Conservation (phyloP, 1,140 invertebrate species). For the Drosophila nigrodunni region DNA sequence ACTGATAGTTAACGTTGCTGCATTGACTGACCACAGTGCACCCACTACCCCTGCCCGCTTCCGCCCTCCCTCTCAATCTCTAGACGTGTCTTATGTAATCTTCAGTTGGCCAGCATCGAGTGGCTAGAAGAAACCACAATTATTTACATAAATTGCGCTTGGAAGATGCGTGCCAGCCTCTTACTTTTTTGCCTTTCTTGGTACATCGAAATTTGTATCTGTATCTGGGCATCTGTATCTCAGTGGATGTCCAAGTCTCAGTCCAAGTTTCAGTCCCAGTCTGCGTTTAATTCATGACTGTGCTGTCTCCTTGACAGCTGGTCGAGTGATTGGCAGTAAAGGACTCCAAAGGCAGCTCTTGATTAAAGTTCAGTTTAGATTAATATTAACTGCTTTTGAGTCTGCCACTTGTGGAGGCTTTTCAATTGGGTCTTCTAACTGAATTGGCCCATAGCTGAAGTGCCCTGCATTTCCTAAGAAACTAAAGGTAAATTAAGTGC, state of each 20-base stretch:
- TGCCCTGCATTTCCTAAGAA: background rate
- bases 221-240: conserved; percentile 40
- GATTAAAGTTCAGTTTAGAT: conserved; percentile 7
- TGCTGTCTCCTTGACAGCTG: conserved; percentile 37
- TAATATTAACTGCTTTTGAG: background rate
- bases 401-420: background rate
- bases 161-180: conserved; percentile 65
- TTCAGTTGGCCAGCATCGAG: conserved; percentile 8
- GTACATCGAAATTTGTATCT: conserved; percentile 35
- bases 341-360: background rate
- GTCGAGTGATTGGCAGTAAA: conserved; percentile 35
- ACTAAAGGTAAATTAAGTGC: conserved; percentile 33
- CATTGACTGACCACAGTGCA: conserved; percentile 23
- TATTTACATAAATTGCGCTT: conserved; percentile 71
- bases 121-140: conserved; percentile 76
- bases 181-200: conserved; percentile 56
- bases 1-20: conserved; percentile 11
- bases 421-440: conserved; percentile 50
- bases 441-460: conserved; percentile 41
- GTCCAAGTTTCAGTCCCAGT: background rate
- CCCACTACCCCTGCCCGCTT: background rate
- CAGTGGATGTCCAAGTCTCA: background rate
- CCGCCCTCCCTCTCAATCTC: background rate
- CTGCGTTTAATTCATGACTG: background rate
- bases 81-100: conserved; percentile 59